Conservation (phyloP, 1,140 invertebrate species). For the Pollicipes pollicipes region DNA sequence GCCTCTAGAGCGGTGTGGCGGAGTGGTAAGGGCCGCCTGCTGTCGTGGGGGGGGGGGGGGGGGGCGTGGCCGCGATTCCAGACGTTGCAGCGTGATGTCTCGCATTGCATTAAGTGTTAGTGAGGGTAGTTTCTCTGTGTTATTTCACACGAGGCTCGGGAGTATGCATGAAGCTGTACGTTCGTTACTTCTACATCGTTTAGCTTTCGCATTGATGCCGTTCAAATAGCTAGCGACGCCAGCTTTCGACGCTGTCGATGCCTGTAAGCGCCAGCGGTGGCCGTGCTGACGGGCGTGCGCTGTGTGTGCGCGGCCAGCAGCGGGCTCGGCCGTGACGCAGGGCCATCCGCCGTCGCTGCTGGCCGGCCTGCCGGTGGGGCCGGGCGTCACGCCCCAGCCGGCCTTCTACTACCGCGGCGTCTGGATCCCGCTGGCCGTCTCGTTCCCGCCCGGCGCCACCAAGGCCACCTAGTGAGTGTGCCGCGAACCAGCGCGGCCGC, state of each 20-base stretch:
- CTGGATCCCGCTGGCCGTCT: constrained; percentile 70
- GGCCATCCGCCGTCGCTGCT: constrained; percentile 47
- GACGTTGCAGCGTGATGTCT: too few relatives aligned
- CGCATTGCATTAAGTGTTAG: too few relatives aligned
- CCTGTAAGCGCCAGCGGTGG: too few relatives aligned
- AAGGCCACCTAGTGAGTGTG: constrained; percentile 72
- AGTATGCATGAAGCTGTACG: too few relatives aligned
- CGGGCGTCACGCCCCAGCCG: constrained; percentile 63
- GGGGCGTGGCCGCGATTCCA: too few relatives aligned
- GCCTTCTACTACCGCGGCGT: constrained; percentile 83
- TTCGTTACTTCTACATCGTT: too few relatives aligned
- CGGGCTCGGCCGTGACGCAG: constrained; percentile 28
- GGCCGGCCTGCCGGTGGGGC: constrained; percentile 44
- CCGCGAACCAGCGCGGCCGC: constrained; percentile 16
- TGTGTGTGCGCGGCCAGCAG: neutral
- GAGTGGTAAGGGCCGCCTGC: neutral
- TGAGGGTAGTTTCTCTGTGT: too few relatives aligned
- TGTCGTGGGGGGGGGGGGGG: too few relatives aligned
- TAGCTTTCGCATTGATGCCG: too few relatives aligned
- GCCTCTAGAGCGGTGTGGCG: neutral
- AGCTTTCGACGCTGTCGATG: too few relatives aligned
- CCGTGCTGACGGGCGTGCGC: neutral
- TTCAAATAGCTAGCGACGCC: too few relatives aligned
- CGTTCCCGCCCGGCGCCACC: constrained; percentile 61
- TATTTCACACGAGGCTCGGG: too few relatives aligned